Percentiles rank a stretch among this genome's conserved stretches.
Evolutionary conservation across 2,113 vertebrate species (phyloP).

Genomic region (Brachypodius melanocephalos): DNA sequence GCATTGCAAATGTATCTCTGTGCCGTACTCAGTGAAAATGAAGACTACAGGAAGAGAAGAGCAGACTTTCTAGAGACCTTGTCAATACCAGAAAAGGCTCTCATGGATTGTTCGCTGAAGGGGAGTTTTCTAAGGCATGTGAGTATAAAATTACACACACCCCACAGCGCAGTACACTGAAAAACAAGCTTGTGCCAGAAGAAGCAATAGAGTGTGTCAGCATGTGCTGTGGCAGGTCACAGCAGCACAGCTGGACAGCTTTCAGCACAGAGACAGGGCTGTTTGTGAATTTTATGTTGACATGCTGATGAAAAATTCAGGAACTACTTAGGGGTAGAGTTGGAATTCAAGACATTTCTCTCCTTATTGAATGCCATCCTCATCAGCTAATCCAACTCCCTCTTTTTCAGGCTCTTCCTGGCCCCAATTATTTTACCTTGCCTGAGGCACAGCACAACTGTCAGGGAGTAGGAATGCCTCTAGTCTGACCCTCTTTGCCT

Average conservation of each 20-base stretch:
- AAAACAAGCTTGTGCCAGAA: conserved; percentile 33
- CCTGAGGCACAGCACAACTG: background rate
- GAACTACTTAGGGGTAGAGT: background rate
- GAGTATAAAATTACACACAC: background rate
- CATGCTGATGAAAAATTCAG: conserved; percentile 41
- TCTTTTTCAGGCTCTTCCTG: background rate
- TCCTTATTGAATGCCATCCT: background rate
- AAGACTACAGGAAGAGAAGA: background rate
- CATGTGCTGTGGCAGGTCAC: conserved; percentile 12
- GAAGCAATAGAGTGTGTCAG: conserved; percentile 19
- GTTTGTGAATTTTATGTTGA: background rate
- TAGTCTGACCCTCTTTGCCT: background rate
- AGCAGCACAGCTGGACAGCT: conserved; percentile 40
- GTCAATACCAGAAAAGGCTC: background rate
- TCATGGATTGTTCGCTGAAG: background rate
- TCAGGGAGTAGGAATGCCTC: background rate
- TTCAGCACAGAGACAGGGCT: background rate
- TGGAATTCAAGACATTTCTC: background rate
- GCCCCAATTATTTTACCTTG: background rate
- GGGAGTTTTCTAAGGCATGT: background rate
- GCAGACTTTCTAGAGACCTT: background rate
- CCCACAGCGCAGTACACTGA: background rate
- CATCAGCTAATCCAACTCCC: background rate
- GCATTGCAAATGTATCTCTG: background rate
- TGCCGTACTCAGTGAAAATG: background rate